Evolutionary conservation across 2,113 vertebrate genomes (phyloP), one percentile per base, ranked within the genome.

Genomic region (Isurus oxyrinchus): DNA sequence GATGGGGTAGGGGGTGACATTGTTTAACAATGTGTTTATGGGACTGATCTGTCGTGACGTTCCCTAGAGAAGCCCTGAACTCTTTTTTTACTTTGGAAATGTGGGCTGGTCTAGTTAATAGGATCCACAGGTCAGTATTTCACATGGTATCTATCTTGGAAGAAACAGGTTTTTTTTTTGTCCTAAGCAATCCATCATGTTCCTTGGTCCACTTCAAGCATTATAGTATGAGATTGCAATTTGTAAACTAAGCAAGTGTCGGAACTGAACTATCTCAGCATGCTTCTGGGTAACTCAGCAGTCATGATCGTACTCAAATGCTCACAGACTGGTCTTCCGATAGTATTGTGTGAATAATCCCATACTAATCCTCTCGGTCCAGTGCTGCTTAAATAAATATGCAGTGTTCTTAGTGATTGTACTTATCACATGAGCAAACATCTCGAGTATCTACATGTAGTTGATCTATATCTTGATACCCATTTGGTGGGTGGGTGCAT

Each of bases 291-390:
- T 63, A 63, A 94, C 90, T 40, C 90, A 63, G 40, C 59, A 11
- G 57, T 61, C 57, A 93, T 31, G 5, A n/a, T 59, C 59, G 5
- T 93, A 63, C 59, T 93, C 90, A 93, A 94, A 94, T 94, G 90
- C 90, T 94, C 90, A 94, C 90, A 94, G 90, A 94, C 90, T 94
- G 90, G 90, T 94, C 90, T 94, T 94, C 7, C 31, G 90, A 40
- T 90, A 90, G 53, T 63, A 94, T 94, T 93, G 35, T 63, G 55
- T 35, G 53, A 91, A 91, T 91, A 53, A 35, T 91, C 27, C 84
- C 88, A 91, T 91, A 94, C 90, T 94, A 94, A 94, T 63, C 90
- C 57, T 63, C 14, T 23, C 14, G 1, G 21, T 63, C n/a, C n/a
- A 63, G 40, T 94, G 90, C 35, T 63, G 90, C 61, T 94, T 66